Evolutionary conservation across 2,888 invertebrate species (phyloP).

Genomic region (Atrina japonica): DNA sequence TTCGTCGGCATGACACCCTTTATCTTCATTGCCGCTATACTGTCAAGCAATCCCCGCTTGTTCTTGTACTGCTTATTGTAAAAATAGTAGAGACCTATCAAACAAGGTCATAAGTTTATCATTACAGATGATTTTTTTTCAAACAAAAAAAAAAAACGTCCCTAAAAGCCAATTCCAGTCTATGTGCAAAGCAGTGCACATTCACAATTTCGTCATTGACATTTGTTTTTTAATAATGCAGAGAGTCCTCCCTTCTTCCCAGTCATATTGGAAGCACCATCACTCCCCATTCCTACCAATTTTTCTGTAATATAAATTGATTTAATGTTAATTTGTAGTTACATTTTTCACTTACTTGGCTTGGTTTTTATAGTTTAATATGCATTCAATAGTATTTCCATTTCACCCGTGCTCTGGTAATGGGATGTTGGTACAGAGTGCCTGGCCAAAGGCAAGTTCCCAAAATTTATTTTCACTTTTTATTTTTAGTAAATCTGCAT

Average conservation of each 20-base stretch:
- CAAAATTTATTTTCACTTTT: no score
- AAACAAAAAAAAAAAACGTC: no score
- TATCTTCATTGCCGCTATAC: constrained; percentile 17
- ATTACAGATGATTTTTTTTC: constrained; percentile 23
- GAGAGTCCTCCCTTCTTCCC: constrained; percentile 33
- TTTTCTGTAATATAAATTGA: no score
- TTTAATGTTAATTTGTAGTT: constrained; percentile 11
- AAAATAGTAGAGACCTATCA: constrained; percentile 30
- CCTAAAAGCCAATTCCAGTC: constrained; percentile 27
- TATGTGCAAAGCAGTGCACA: constrained; percentile 23
- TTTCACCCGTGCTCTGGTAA: no score
- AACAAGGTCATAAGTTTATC: constrained; percentile 33
- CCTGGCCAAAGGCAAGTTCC: no score
- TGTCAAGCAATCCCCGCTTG: constrained; percentile 17
- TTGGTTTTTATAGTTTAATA: no score
- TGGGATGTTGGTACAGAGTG: no score
- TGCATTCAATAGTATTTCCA: no score
- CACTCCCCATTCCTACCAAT: constrained; percentile 43
- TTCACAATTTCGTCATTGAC: no score
- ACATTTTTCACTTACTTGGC: no score
- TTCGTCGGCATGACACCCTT: constrained; percentile 18
- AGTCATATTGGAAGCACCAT: constrained; percentile 51
- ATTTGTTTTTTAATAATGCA: constrained; percentile 31
- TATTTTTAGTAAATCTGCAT: no score
- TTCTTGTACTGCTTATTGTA: constrained; percentile 32